phyloP scores from a whole-genome alignment of 2,113 vertebrate species.

The Pristiophorus japonicus region DNA sequence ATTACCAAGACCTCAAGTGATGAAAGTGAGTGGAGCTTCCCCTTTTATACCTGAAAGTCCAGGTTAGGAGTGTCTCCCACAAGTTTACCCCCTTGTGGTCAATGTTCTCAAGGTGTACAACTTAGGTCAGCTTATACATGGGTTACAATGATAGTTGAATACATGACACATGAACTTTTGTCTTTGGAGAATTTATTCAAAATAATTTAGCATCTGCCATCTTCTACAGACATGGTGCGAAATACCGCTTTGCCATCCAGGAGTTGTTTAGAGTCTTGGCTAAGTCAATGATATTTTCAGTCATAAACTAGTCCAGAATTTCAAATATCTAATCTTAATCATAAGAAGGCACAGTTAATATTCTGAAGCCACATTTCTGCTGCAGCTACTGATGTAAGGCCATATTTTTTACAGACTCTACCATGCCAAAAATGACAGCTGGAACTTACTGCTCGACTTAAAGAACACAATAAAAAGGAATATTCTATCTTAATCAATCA shows the following conservation, averaged over 20 bases:
- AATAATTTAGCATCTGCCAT: too few species aligned
- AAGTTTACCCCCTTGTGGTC: too few species aligned
- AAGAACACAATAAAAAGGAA: background rate
- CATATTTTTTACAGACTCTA: background rate
- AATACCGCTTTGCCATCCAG: background rate
- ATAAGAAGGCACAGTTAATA: background rate
- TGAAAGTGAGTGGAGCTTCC: too few species aligned
- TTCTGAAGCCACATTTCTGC: background rate
- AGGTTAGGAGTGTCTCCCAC: too few species aligned
- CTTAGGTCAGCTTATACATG: too few species aligned
- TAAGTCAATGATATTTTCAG: background rate
- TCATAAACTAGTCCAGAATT: background rate
- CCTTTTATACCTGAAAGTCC: too few species aligned
- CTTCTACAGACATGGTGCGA: background rate
- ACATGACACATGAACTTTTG: too few species aligned
- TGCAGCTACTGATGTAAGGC: background rate
- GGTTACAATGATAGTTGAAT: too few species aligned
- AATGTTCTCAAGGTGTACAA: too few species aligned
- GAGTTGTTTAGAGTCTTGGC: background rate
- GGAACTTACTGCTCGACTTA: constrained; percentile 1
- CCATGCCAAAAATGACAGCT: background rate
- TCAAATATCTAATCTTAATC: background rate
- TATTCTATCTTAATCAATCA: background rate
- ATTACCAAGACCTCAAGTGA: too few species aligned
- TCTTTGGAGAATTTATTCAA: too few species aligned